A percentile compares a stretch with the other conserved stretches of the same genome.
These are phyloP conservation scores for Patella vulgata DNA, from an alignment of 1,140 invertebrate genomes.

Conservation along the genomic window DNA sequence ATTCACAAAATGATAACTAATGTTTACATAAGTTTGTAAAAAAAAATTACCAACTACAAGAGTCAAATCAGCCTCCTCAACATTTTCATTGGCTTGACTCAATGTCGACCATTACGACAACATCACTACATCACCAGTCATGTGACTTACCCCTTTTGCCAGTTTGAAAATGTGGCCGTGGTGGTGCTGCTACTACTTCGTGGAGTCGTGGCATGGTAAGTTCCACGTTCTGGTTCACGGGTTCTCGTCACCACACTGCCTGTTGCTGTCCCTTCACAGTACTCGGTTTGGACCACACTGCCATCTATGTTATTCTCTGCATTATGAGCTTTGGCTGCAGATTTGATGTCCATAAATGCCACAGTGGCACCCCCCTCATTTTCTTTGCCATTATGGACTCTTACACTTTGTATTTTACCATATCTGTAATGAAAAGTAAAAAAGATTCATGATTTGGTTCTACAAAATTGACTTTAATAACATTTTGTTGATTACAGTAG, in stretches of 20 bases:
- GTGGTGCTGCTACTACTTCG: constrained; percentile 11
- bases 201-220: constrained; percentile 13
- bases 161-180: constrained; percentile 11
- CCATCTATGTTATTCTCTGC: constrained; percentile 88
- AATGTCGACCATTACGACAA: neutral
- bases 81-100: too few relatives aligned
- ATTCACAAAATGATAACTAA: too few relatives aligned
- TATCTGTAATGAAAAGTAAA: constrained; percentile 73
- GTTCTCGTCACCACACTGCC: constrained; percentile 51
- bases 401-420: constrained; percentile 96
- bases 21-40: too few relatives aligned
- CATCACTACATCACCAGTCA: neutral
- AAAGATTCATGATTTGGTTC: too few relatives aligned
- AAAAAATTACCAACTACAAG: too few relatives aligned
- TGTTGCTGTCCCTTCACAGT: constrained; percentile 85
- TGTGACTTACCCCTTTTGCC: constrained; percentile 46
- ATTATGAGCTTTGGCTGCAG: constrained; percentile 90
- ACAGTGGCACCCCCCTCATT: constrained; percentile 83
- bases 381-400: constrained; percentile 77
- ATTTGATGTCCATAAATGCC: constrained; percentile 97
- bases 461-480: too few relatives aligned
- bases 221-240: constrained; percentile 32
- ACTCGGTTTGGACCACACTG: constrained; percentile 86
- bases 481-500: too few relatives aligned
- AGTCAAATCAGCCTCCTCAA: too few relatives aligned